Evolutionary conservation across 2,888 invertebrate genomes (phyloP).

Genomic region (Tinea trinotella): DNA sequence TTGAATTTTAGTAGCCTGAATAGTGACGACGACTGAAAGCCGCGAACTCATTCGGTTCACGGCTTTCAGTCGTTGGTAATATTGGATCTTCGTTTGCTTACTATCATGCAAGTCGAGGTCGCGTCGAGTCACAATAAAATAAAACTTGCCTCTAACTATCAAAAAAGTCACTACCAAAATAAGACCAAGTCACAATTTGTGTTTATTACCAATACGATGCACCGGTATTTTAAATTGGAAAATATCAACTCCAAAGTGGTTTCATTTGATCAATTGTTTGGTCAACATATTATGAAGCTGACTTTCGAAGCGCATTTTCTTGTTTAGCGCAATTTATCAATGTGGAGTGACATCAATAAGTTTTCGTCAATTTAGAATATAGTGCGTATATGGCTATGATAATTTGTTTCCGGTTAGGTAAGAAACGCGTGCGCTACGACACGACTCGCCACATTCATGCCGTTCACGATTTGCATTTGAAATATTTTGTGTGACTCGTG

Average conservation of each 20-base stretch:
- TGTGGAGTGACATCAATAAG: slow-evolving; percentile 59
- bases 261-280: slow-evolving; percentile 32
- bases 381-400: slow-evolving; percentile 68
- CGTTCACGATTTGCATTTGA: slow-evolving; percentile 72
- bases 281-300: slow-evolving; percentile 38
- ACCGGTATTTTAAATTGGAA: not conserved
- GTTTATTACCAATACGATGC: not conserved
- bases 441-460: slow-evolving; percentile 69
- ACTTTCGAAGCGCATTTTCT: slow-evolving; percentile 49
- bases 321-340: slow-evolving; percentile 63
- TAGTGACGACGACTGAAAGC: no score
- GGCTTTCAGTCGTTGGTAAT: no score
- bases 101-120: no score
- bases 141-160: not conserved
- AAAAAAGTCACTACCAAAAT: not conserved
- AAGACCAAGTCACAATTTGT: no score
- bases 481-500: slow-evolving; percentile 63
- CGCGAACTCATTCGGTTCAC: no score
- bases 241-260: not conserved
- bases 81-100: no score
- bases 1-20: no score
- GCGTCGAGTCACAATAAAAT: no score
- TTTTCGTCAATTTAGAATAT: slow-evolving; percentile 61
- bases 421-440: slow-evolving; percentile 62
- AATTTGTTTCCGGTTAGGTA: slow-evolving; percentile 67